Conservation (phyloP, 92 coral and sea anemone species). For the Parazoanthus atlanticus region DNA sequence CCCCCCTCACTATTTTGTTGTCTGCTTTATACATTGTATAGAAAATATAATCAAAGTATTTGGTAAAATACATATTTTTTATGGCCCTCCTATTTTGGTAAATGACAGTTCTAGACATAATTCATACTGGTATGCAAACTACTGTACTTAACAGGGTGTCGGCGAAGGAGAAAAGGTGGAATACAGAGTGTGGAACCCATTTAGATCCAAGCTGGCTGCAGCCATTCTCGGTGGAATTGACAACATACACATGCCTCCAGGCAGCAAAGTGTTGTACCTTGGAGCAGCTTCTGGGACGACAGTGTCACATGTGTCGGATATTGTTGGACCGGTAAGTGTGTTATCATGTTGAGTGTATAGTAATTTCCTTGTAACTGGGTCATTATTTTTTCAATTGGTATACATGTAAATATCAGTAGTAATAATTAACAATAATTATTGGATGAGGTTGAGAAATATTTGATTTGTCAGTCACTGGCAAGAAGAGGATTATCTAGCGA, state of each 20-base stretch:
- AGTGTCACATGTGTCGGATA: constrained; percentile 96
- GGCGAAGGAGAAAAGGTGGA: constrained; percentile 92
- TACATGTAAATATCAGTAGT: too few species aligned
- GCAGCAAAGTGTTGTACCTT: constrained; percentile 95
- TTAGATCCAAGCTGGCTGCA: constrained; percentile 97
- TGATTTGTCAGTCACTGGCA: too few species aligned
- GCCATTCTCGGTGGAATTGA: constrained; percentile 99
- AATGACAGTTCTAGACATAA: neutral
- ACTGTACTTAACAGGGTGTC: constrained; percentile 54
- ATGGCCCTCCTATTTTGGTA: neutral
- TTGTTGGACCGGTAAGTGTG: constrained; percentile 94
- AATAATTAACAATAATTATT: too few species aligned
- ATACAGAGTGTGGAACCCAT: constrained; percentile 99
- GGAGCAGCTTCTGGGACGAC: constrained; percentile 99
- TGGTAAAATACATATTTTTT: too few species aligned
- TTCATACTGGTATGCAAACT: neutral
- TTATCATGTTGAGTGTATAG: neutral
- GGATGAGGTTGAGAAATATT: too few species aligned
- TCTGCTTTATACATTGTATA: too few species aligned
- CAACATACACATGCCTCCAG: constrained; percentile 92
- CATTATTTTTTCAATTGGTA: neutral
- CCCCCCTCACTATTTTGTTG: too few species aligned
- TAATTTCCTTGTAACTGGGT: too few species aligned
- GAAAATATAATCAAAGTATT: too few species aligned
- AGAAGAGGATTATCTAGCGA: too few species aligned